Percentiles rank a stretch among this genome's conserved stretches.
Evolutionary conservation across 2,113 vertebrate genomes (phyloP).

Genomic region (Eupsittula cactorum): DNA sequence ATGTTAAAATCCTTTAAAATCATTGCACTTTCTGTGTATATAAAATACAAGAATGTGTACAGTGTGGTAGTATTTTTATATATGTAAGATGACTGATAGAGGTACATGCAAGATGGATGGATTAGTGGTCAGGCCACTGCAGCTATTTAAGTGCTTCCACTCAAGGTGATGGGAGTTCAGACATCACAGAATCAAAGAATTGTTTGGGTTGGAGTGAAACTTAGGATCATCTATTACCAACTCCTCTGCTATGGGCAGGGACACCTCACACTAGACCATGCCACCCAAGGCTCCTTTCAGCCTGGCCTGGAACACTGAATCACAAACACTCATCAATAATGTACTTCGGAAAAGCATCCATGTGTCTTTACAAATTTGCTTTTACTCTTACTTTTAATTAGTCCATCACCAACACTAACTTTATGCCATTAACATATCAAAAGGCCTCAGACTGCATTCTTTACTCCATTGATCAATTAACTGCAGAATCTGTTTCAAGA

Average conservation of each 20-base stretch:
- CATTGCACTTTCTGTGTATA: not conserved
- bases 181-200: not conserved
- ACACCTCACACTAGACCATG: not conserved
- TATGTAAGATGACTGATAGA: not conserved
- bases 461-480: not conserved
- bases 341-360: not conserved
- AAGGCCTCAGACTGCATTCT: not conserved
- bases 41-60: not conserved
- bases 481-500: not conserved
- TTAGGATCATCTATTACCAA: not conserved
- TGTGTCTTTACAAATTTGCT: not conserved
- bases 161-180: not conserved
- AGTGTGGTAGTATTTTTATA: not conserved
- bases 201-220: not conserved
- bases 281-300: not conserved
- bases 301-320: not conserved
- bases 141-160: not conserved
- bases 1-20: not conserved
- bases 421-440: not conserved
- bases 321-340: not conserved
- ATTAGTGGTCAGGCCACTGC: not conserved
- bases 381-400: not conserved
- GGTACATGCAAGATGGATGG: not conserved
- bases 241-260: not conserved
- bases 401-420: not conserved